phyloP scores from a whole-genome alignment of 2,888 invertebrate species.

The Ptycholaimellus sp. region DNA sequence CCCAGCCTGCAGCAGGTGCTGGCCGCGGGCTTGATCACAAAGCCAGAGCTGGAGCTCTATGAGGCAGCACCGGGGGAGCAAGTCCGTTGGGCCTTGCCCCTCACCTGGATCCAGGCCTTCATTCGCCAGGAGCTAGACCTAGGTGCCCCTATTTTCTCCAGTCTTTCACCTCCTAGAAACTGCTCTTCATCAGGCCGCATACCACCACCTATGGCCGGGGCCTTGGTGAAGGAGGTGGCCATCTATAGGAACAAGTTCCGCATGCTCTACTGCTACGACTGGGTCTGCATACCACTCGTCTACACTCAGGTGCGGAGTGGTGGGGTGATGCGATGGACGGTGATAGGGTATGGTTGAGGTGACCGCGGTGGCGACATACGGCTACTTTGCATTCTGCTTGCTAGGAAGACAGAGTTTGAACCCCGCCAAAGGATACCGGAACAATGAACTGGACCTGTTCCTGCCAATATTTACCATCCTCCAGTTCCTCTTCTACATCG shows the following conservation, averaged over 20 bases:
- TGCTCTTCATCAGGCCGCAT: neutral
- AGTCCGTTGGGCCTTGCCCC: neutral
- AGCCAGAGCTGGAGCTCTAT: conserved; percentile 24
- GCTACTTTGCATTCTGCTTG: too few species aligned
- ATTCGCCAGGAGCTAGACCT: too few species aligned
- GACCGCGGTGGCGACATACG: too few species aligned
- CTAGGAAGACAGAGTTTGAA: too few species aligned
- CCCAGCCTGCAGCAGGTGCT: conserved; percentile 27
- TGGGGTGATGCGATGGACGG: too few species aligned
- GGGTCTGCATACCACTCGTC: conserved; percentile 16
- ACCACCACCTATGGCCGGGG: conserved; percentile 2
- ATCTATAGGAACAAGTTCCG: conserved; percentile 3
- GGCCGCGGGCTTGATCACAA: conserved; percentile 26
- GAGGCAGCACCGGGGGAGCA: conserved; percentile 11
- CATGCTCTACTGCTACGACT: conserved; percentile 11
- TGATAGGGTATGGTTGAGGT: too few species aligned
- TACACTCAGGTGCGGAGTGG: conserved; percentile 24
- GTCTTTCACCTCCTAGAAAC: neutral
- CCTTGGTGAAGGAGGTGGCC: conserved; percentile 1
- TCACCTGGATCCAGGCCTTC: neutral
- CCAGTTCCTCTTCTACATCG: too few species aligned
- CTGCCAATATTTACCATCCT: conserved; percentile 1
- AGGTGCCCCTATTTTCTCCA: too few species aligned
- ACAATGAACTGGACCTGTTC: neutral
- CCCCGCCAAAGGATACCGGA: conserved; percentile 11